Conservation (phyloP, 2,888 invertebrate species). For the Euplagia quadripunctaria region DNA sequence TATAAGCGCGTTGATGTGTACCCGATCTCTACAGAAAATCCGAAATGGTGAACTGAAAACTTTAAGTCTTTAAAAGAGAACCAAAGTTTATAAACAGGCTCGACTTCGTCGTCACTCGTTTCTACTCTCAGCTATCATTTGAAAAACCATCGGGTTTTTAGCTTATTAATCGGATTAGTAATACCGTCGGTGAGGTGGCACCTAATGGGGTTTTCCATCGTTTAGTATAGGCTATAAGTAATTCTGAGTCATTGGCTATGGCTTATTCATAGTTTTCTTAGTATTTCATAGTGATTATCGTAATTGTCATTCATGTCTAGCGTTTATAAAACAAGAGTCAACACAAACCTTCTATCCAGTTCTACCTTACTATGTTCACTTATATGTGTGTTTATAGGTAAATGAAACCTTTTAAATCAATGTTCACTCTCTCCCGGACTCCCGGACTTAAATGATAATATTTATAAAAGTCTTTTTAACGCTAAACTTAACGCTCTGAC, state of each 20-base stretch:
- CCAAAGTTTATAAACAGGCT: not conserved
- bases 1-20: too few species aligned
- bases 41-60: too few species aligned
- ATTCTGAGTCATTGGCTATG: not conserved
- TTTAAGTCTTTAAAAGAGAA: too few species aligned
- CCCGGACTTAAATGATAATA: too few species aligned
- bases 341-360: not conserved
- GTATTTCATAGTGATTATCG: not conserved
- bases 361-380: not conserved
- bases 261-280: not conserved
- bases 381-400: too few species aligned
- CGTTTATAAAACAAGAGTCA: not conserved
- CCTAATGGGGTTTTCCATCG: constrained; percentile 4
- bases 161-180: not conserved
- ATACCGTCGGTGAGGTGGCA: not conserved
- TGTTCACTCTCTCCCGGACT: too few species aligned
- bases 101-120: not conserved
- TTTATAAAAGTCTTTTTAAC: too few species aligned
- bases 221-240: not conserved
- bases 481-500: too few species aligned
- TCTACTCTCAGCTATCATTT: not conserved
- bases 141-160: not conserved
- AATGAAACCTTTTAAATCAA: too few species aligned
- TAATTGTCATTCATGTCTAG: not conserved
- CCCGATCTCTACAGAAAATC: too few species aligned